A percentile compares a stretch with the other conserved stretches of the same genome.
These are phyloP conservation scores for Heterohyrax brucei DNA, from an alignment of 2,797 vertebrate genomes.

Conservation along the genomic window DNA sequence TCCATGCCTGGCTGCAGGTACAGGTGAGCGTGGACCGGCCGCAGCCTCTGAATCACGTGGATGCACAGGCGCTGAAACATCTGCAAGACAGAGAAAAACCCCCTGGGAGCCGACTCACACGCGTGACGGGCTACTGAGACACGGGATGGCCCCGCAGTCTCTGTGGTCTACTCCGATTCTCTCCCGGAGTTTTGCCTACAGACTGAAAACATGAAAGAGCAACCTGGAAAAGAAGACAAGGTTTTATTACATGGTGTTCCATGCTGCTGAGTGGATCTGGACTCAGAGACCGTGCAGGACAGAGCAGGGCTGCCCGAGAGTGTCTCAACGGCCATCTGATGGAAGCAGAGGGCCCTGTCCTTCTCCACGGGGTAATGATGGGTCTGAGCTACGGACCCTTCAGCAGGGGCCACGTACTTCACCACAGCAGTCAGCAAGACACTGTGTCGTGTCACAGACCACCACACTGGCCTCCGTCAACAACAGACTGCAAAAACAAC, in stretches of 20 bases:
- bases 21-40: conserved; percentile 98
- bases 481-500: conserved; percentile 23
- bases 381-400: not conserved
- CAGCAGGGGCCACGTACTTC: too few relatives aligned
- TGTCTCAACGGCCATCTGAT: not conserved
- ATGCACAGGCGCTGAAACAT: conserved; percentile 99
- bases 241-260: not conserved
- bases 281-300: not conserved
- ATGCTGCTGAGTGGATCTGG: not conserved
- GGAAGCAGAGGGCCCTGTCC: not conserved
- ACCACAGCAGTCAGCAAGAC: too few relatives aligned
- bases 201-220: not conserved
- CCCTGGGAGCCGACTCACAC: conserved; percentile 26
- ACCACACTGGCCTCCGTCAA: not conserved
- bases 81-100: conserved; percentile 89
- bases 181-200: not conserved
- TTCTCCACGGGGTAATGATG: not conserved
- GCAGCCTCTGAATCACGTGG: conserved; percentile 98
- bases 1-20: conserved; percentile 99
- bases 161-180: not conserved
- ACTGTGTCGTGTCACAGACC: too few relatives aligned
- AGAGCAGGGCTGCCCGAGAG: not conserved
- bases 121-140: too few relatives aligned
- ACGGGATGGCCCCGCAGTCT: too few relatives aligned
- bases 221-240: conserved; percentile 7